Evolutionary conservation across 2,113 vertebrate genomes (phyloP).

Genomic region (Sorex fumeus): DNA sequence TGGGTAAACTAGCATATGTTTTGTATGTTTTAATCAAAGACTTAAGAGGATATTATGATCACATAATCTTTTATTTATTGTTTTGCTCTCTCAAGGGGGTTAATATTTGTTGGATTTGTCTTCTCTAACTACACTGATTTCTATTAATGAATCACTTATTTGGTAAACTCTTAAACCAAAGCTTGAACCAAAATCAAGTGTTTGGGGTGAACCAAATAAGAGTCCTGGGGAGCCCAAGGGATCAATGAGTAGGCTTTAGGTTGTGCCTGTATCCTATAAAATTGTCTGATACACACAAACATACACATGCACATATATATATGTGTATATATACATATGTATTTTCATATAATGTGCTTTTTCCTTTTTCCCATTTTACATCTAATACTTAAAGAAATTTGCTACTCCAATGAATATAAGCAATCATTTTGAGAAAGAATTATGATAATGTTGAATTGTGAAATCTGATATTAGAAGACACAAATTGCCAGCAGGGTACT

Average conservation of each 20-base stretch:
- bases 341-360: not conserved
- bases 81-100: not conserved
- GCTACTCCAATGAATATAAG: not conserved
- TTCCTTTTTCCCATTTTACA: not conserved
- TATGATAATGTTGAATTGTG: not conserved
- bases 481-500: constrained; percentile 8
- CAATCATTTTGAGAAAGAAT: not conserved
- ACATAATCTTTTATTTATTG: not conserved
- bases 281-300: too few relatives aligned
- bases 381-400: not conserved
- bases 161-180: not conserved
- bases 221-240: not conserved
- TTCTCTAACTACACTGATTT: not conserved
- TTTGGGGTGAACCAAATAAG: not conserved
- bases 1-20: not conserved
- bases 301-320: too few relatives aligned
- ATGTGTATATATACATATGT: too few relatives aligned
- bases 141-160: not conserved
- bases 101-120: not conserved
- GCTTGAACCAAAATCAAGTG: not conserved
- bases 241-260: not conserved
- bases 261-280: not conserved
- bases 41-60: not conserved
- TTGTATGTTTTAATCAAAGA: not conserved
- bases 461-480: not conserved